Base-by-base conservation (phyloP, 1,140 invertebrate species). In the Acyrthosiphon pisum region DNA sequence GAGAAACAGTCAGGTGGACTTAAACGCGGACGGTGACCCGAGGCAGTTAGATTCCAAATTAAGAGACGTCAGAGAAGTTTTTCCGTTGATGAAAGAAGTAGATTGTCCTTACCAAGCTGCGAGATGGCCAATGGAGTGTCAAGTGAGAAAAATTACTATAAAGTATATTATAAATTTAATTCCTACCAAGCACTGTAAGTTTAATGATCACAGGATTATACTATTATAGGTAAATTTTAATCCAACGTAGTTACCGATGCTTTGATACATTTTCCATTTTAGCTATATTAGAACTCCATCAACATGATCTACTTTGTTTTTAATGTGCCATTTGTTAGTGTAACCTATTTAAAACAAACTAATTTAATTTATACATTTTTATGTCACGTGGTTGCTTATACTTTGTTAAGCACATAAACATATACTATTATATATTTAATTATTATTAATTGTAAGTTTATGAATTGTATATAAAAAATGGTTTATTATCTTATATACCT, bases 51-150 rank as follows among this genome's bases (percentile, higher is more conserved):
- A 96, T 94, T 96, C 96, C 50, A 96, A 96, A 94, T 94, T 97
- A 92, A 96, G 96, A 94, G 97, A 97, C 94, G 96, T 97, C 7
- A 95, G 96, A 94, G 96, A 97, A 94, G 95, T 97, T 53, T 97
- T 97, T 95, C 96, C 96, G 50, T 95, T 97, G 93, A 96, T 96
- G 87, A 97, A 96, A 95, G 96, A 97, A 94, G 95, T 96, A 83
- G 94, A 94, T 86, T 97, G 97, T 94, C 96, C 97, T 56, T 97
- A 97, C 94, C 97, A 98, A 95, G 96, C 96, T 94, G 96, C 97
- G 81, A 95, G 97, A 95, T 98, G 98, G 98, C 98, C 98, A 22
- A 97, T 97, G 35, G 98, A 98, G 95, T 98, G 97, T 95, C 97
- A 98, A 96, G 97, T 98, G 94, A 95, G 94, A 94, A 18, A 53